These are phyloP conservation scores for Zoanthus solanderi DNA, from an alignment of 92 coral and sea anemone genomes.

Conservation along the genomic window DNA sequence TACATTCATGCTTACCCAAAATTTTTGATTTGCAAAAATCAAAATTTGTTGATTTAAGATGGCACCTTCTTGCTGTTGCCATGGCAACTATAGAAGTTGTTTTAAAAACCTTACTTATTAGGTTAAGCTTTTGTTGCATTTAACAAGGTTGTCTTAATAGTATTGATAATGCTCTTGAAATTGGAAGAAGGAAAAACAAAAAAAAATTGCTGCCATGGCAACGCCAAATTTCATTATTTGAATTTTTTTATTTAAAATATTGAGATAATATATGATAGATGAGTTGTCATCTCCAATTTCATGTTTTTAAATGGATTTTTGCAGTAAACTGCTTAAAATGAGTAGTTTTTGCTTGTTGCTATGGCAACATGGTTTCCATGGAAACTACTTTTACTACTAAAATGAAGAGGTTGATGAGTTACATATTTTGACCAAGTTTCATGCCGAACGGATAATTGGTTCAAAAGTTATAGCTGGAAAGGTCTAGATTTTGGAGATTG, in stretches of 20 bases:
- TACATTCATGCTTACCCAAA: slow-evolving; percentile 4
- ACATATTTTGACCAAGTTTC: slow-evolving; percentile 13
- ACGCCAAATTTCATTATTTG: neutral
- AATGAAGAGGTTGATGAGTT: slow-evolving; percentile 5
- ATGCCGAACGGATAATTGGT: slow-evolving; percentile 17
- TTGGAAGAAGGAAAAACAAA: neutral
- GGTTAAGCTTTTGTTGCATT: slow-evolving; percentile 16
- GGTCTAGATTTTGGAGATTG: slow-evolving; percentile 17
- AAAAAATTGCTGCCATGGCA: neutral
- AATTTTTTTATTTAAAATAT: neutral
- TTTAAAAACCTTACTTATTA: slow-evolving; percentile 3
- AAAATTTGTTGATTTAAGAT: slow-evolving; percentile 10
- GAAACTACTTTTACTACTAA: neutral
- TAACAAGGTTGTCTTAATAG: slow-evolving; percentile 8
- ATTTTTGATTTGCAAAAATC: slow-evolving; percentile 5
- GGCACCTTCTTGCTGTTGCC: slow-evolving; percentile 10
- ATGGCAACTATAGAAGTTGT: neutral
- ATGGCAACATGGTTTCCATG: slow-evolving; percentile 21
- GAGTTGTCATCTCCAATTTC: slow-evolving; percentile 2
- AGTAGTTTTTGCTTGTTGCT: slow-evolving; percentile 16
- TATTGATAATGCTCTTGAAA: slow-evolving; percentile 12
- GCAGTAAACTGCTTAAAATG: slow-evolving; percentile 15
- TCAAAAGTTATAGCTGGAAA: slow-evolving; percentile 1
- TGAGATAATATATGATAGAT: neutral
- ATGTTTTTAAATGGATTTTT: slow-evolving; percentile 2